A percentile compares a stretch with the other conserved stretches of the same genome.
phyloP scores from a whole-genome alignment of 2,797 vertebrate species.

The Rhabdomys pumilio region DNA sequence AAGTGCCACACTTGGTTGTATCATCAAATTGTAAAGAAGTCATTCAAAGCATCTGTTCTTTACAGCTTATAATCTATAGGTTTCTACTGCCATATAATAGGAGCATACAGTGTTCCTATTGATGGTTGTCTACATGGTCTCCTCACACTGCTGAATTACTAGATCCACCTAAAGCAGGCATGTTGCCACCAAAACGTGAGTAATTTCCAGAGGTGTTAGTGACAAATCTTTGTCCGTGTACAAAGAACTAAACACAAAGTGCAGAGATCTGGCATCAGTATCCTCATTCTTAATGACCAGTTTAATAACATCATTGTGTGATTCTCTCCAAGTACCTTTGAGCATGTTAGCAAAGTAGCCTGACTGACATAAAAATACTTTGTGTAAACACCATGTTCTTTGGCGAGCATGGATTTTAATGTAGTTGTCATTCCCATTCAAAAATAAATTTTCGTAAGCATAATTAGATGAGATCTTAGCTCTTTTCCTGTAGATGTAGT shows the following conservation, averaged over 20 bases:
- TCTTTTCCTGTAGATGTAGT: background rate
- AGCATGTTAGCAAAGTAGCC: slow-evolving; percentile 54
- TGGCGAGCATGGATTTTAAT: slow-evolving; percentile 53
- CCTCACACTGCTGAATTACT: slow-evolving; percentile 95
- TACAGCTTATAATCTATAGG: slow-evolving; percentile 94
- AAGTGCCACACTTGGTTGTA: slow-evolving; percentile 95
- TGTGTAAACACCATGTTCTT: slow-evolving; percentile 55
- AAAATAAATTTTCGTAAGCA: slow-evolving; percentile 68
- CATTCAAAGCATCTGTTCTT: slow-evolving; percentile 96
- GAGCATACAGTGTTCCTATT: slow-evolving; percentile 94
- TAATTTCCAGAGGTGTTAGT: slow-evolving; percentile 93
- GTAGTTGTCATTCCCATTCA: slow-evolving; percentile 19
- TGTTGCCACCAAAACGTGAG: slow-evolving; percentile 95
- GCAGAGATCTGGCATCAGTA: slow-evolving; percentile 85
- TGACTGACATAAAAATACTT: slow-evolving; percentile 20
- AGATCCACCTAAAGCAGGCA: slow-evolving; percentile 96
- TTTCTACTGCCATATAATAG: slow-evolving; percentile 93
- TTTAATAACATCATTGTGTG: background rate
- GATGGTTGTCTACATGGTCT: slow-evolving; percentile 95
- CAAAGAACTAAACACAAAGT: slow-evolving; percentile 96
- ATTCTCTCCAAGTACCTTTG: background rate
- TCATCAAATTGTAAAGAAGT: slow-evolving; percentile 98
- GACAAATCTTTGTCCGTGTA: slow-evolving; percentile 94
- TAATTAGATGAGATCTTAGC: background rate
- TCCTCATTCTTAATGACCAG: slow-evolving; percentile 45